Base-by-base conservation (phyloP, 1,140 invertebrate species). In the Steinernema feltiae region DNA sequence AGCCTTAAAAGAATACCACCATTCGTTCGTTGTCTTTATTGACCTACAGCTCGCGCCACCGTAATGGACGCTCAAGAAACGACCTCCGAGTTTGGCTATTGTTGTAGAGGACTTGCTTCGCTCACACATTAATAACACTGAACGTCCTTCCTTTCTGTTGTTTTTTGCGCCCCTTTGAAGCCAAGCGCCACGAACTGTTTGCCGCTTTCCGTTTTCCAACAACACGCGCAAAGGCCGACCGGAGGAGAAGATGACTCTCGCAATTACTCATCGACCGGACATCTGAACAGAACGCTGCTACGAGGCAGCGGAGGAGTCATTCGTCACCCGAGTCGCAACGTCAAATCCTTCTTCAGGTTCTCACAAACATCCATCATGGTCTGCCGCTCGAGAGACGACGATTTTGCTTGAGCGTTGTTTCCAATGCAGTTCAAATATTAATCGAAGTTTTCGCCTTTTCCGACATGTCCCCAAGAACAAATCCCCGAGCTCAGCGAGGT, bases 331-430 rank as follows among this genome's bases (percentile, higher is more conserved):
- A 63, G 12, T 63, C 53, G 53, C 53, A 63, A 63, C 53, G 53
- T 63, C 53, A 63, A 63, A 63, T 63, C 53, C 53, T 63, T 63
- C 53, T 63, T 63, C 53, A 63, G 53, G 53, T 63, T 63, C 53
- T 63, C 53, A 63, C 53, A 63, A 15, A 3, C 53, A 63, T 63
- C 24, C 53, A 63, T 63, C 53, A 63, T 63, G 24, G 24, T 3
- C 53, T 63, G 53, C 53, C 53, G 12, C 53, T 63, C 53, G 12
- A 12, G 53, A 27, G 24, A 17, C 12, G 53, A 12, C 53, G 53
- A 12, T 17, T 17, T 46, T 46, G 41, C 41, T 7, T 46, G 41
- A 46, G 41, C 41, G 41, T 46, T n/a, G 41, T n/a, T 12, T 46
- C 41, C 7, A 46, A 46, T 46, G 7, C n/a, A 46, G 41, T 46